Base-by-base conservation (phyloP, 2,797 vertebrate species). In the Coccyzus lansbergi region DNA sequence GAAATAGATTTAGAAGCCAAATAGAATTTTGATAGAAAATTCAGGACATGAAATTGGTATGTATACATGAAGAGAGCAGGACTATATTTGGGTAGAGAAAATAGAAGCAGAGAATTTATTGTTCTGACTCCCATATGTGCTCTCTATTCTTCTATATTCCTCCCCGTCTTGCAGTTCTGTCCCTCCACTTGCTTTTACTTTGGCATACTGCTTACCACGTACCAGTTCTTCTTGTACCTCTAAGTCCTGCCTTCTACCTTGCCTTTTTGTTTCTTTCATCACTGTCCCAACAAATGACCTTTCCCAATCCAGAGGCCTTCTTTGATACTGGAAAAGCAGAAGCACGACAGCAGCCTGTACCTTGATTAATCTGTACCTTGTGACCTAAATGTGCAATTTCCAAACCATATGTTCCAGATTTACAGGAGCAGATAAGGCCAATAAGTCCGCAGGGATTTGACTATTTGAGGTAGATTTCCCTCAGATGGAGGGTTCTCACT, bases 381-480 rank as follows among this genome's bases (percentile, higher is more conserved):
- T 91, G 94, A 90, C 62, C 46, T 69, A 90, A 83, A 88, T 28
- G 48, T 79, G 74, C 2, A 1, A 62, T 82, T 94, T 95, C 74
- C 76, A 92, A 90, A 91, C 95, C 93, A 69, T 90, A 92, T 78
- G 77, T 69, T 91, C 63, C 87, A 91, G 85, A 94, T 93, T 95
- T 94, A 78, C 55, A 84, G 67, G 62, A 90, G 80, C 67, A 86
- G 55, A 42, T 92, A 85, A 93, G 69, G 84, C 62, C 6, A 94
- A 1, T 36, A 49, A 72, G 49, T 33, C 74, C 53, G 36, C 67
- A 81, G 85, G 92, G 88, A 93, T 90, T 60, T 83, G 44, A 63
- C 48, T 80, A 4, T 90, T 92, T 87, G 72, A 84, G 91, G 72
- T 12, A 51, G 34, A 81, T 58, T 81, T 94, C 51, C 48, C 7